A percentile compares a stretch with the other conserved stretches of the same genome.
Conservation (phyloP, 2,113 vertebrate genomes). For the Monarcha castaneiventris region DNA sequence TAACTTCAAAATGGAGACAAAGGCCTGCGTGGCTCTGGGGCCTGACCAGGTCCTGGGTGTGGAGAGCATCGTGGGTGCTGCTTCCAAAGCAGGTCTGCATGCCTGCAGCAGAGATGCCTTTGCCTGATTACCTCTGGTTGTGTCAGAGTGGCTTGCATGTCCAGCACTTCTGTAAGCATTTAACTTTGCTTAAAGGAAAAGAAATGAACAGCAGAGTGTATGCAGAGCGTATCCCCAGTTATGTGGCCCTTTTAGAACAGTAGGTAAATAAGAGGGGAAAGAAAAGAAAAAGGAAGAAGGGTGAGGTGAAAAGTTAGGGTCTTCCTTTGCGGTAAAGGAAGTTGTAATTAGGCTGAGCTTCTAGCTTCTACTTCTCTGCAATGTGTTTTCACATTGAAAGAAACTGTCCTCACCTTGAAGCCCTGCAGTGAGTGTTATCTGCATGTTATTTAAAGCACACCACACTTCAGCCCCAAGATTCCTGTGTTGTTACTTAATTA, state of each 20-base stretch:
- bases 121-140: not conserved
- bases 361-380: not conserved
- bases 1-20: not conserved
- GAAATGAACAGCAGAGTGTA: not conserved
- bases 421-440: not conserved
- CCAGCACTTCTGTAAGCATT: not conserved
- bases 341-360: not conserved
- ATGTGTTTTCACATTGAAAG: not conserved
- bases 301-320: not conserved
- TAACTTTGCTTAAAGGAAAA: not conserved
- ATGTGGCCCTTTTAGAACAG: not conserved
- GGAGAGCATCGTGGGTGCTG: not conserved
- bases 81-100: not conserved
- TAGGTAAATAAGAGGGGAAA: not conserved
- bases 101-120: rapidly evolving
- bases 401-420: not conserved
- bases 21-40: not conserved
- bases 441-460: not conserved
- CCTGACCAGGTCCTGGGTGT: not conserved
- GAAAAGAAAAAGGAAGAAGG: not conserved
- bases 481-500: not conserved
- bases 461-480: not conserved
- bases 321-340: not conserved
- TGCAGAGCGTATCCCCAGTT: not conserved
- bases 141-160: not conserved